Evolutionary conservation across 37 sponge, comb jelly and placozoan genomes (phyloP).

Genomic region (Halichondria panicea): DNA sequence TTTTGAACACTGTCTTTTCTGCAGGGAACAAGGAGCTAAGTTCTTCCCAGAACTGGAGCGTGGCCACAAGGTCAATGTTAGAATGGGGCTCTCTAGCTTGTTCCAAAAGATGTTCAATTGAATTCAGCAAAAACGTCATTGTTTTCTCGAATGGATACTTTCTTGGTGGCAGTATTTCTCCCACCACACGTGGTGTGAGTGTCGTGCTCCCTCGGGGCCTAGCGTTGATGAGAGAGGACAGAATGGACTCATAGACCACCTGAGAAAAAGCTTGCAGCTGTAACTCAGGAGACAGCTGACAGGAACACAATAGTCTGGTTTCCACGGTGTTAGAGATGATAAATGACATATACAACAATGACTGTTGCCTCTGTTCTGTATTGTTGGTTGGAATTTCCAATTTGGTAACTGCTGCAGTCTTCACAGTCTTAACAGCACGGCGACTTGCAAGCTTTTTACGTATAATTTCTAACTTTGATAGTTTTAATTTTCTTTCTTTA

Average conservation of each 20-base stretch:
- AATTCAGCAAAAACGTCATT: background rate
- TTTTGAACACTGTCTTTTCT: background rate
- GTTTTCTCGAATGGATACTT: background rate
- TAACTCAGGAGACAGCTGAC: constrained; percentile 33
- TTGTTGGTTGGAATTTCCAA: no score
- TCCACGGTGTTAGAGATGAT: constrained; percentile 58
- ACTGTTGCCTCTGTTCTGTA: no score
- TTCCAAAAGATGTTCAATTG: constrained; percentile 11
- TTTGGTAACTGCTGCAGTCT: no score
- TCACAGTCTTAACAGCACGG: no score
- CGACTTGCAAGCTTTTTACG: no score
- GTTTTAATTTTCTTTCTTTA: no score
- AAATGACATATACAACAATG: constrained; percentile 48
- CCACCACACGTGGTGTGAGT: background rate
- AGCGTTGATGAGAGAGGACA: constrained; percentile 22
- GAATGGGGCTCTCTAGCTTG: background rate
- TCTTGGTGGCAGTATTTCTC: background rate
- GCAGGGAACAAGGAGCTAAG: constrained; percentile 18
- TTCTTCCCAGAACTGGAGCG: constrained; percentile 15
- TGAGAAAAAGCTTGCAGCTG: constrained; percentile 44
- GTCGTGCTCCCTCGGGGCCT: background rate
- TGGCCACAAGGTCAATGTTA: background rate
- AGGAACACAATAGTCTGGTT: constrained; percentile 5
- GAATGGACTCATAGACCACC: constrained; percentile 30
- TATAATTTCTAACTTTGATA: no score